Conservation (phyloP, 1,140 invertebrate genomes). For the Diuraphis noxia region DNA sequence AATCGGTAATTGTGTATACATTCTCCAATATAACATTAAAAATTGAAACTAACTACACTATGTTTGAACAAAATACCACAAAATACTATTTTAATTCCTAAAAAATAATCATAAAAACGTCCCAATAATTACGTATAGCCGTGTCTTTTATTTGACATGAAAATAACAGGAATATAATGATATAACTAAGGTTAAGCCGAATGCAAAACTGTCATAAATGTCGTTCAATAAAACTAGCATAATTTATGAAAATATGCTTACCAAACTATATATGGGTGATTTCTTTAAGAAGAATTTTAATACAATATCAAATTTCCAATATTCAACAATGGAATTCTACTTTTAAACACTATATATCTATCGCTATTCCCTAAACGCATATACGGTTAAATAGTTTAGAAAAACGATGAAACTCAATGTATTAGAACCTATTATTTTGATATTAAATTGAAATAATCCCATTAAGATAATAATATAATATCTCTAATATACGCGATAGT, state of each 20-base stretch:
- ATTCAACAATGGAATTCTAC: background rate
- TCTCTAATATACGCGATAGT: background rate
- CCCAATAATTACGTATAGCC: background rate
- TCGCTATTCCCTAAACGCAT: no score
- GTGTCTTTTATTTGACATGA: constrained; percentile 5
- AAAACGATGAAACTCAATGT: background rate
- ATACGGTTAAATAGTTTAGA: background rate
- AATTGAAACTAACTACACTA: background rate
- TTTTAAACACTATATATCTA: background rate
- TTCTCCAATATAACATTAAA: background rate
- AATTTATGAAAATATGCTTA: constrained; percentile 32
- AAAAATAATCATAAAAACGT: background rate
- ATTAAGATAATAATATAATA: constrained; percentile 1
- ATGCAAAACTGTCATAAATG: constrained; percentile 28
- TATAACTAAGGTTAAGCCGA: constrained; percentile 23
- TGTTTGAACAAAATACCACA: background rate
- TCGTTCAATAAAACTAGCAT: background rate
- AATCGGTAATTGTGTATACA: background rate
- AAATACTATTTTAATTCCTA: background rate
- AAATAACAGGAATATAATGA: constrained; percentile 38
- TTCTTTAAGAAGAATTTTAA: constrained; percentile 14
- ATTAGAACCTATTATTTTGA: constrained; percentile 11
- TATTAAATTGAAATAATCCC: background rate
- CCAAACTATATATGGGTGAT: background rate
- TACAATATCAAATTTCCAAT: constrained; percentile 1